phyloP scores from a whole-genome alignment of 2,888 invertebrate genomes.

The Aromia moschata region DNA sequence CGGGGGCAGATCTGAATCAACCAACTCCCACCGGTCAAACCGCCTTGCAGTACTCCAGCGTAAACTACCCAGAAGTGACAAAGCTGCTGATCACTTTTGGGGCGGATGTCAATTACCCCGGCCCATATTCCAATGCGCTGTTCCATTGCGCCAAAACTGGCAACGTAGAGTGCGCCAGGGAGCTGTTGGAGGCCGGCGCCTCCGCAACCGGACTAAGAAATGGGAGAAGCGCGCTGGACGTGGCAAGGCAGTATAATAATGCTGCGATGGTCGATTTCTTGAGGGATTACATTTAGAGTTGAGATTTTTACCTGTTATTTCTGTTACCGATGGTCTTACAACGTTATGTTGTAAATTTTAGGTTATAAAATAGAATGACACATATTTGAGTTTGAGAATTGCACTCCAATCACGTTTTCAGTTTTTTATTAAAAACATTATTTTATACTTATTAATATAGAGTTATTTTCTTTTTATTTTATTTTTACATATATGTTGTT shows the following conservation, averaged over 20 bases:
- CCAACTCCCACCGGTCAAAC: not conserved
- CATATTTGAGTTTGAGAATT: no score
- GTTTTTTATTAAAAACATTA: no score
- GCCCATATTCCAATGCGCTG: constrained; percentile 10
- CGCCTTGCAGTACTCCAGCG: constrained; percentile 7
- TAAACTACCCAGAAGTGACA: not conserved
- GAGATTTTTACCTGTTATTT: no score
- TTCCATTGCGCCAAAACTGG: constrained; percentile 20
- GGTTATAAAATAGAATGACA: no score
- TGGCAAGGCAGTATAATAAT: constrained; percentile 10
- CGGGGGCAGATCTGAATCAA: constrained; percentile 8
- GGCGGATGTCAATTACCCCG: constrained; percentile 24
- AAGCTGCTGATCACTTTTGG: constrained; percentile 16
- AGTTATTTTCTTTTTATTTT: no score
- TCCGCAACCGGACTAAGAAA: not conserved
- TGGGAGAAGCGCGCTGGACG: constrained; percentile 8
- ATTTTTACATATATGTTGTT: no score
- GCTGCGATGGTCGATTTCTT: not conserved
- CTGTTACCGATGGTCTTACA: no score
- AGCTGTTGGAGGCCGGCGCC: constrained; percentile 19
- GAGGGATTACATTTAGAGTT: no score
- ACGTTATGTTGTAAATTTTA: no score
- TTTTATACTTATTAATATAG: no score
- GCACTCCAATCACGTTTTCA: no score
- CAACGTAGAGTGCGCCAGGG: constrained; percentile 3